Base-by-base conservation (phyloP, 2,113 vertebrate species). In the Illadopsis cleaveri region DNA sequence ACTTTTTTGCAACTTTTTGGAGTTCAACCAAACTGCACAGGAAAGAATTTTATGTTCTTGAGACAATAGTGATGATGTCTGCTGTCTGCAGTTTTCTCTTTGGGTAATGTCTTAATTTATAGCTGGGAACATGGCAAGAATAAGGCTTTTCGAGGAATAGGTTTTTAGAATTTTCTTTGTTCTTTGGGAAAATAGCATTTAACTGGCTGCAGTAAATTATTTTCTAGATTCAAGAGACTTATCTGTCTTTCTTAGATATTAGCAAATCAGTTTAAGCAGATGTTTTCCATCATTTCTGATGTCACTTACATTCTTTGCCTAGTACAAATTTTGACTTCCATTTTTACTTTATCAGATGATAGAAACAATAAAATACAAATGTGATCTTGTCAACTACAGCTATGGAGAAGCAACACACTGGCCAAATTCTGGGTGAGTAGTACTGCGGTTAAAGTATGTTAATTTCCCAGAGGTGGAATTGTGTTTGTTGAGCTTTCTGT, bases 391-490 rank as follows among this genome's bases (percentile, higher is more conserved):
- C 88, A 99, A 99, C 98, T 99, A 99, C 86, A 99, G 99, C 94
- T 99, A 99, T 48, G 99, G 99, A 57, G 99, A 99, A 97, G 99
- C 99, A 60, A 99, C 99, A n/a, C 99, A 99, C 82, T 99, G 99
- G 99, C 99, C 99, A 70, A 99, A 99, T 98, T 99, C 99, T 76
- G 99, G 99, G 99, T 99, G 86, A 98, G 99, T 96, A 30, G 51
- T 61, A 21, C 11, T 57, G 27, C 57, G 8, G 23, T 71, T 94
- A 22, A 91, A 44, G 3, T 80, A 51, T 54, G 76, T 58, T 42
- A 51, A 15, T 48, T n/a, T 53, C 21, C 13, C 16, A 42, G 10
- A 56, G 40, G 7, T 44, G 5, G 17, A 70, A 33, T 71, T 88
- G 18, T 4, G 8, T 62, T 48, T 83, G 12, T 57, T 86, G 25